Conservation (phyloP, 2,797 vertebrate species). For the Thripadectes ignobilis region DNA sequence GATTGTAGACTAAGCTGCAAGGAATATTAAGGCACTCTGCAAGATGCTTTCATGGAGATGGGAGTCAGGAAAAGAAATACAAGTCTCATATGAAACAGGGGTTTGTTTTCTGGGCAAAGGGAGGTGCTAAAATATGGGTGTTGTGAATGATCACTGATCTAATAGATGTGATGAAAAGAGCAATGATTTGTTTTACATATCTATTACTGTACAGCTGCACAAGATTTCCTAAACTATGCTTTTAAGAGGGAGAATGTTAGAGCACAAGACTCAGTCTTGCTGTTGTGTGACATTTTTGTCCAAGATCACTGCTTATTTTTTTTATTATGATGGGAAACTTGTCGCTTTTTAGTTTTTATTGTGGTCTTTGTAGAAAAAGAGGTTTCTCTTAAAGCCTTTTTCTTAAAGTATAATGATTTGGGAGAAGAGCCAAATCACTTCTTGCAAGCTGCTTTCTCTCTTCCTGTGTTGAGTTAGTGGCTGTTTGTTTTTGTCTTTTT, state of each 20-base stretch:
- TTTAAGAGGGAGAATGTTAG: not conserved
- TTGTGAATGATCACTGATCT: not conserved
- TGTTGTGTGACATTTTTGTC: not conserved
- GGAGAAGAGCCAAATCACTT: not conserved
- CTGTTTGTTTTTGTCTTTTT: rapidly evolving
- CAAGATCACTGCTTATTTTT: not conserved
- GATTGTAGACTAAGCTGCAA: not conserved
- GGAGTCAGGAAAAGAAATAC: not conserved
- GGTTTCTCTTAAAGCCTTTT: not conserved
- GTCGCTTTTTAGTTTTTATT: not conserved
- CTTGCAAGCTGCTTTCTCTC: not conserved
- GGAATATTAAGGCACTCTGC: not conserved
- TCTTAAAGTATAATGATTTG: not conserved
- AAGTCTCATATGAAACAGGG: not conserved
- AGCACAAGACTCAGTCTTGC: not conserved
- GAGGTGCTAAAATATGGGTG: not conserved
- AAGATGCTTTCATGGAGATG: not conserved
- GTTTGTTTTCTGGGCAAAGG: not conserved
- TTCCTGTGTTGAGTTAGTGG: rapidly evolving
- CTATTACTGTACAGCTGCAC: not conserved
- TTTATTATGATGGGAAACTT: not conserved
- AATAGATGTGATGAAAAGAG: not conserved
- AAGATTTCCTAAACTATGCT: not conserved
- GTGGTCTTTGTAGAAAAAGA: not conserved
- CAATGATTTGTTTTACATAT: not conserved